Conservation (phyloP, 1,140 invertebrate genomes). For the Temnothorax longispinosus region DNA sequence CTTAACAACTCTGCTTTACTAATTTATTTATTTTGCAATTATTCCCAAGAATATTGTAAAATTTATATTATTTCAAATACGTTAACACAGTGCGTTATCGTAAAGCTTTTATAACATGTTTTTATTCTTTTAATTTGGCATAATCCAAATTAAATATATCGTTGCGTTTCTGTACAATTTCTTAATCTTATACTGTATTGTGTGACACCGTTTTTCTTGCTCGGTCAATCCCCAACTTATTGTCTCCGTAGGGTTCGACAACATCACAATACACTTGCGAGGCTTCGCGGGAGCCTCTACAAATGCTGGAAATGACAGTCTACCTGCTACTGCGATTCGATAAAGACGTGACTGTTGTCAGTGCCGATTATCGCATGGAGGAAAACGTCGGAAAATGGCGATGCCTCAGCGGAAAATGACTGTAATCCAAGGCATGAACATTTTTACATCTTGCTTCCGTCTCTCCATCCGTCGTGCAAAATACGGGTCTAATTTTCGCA, state of each 20-base stretch:
- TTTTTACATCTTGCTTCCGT: neutral
- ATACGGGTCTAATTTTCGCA: slow-evolving; percentile 22
- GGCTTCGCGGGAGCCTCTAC: slow-evolving; percentile 82
- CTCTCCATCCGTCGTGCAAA: neutral
- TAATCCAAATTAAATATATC: neutral
- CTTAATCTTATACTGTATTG: neutral
- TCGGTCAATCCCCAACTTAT: neutral
- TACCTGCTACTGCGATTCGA: slow-evolving; percentile 72
- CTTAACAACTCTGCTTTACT: neutral
- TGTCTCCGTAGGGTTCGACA: slow-evolving; percentile 77
- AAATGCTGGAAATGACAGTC: slow-evolving; percentile 79
- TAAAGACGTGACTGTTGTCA: slow-evolving; percentile 31
- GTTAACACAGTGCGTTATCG: neutral
- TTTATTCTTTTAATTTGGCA: neutral
- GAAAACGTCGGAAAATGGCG: neutral
- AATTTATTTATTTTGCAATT: slow-evolving; percentile 26
- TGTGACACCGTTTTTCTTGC: slow-evolving; percentile 2
- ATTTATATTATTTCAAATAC: neutral
- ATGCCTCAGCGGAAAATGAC: slow-evolving; percentile 65
- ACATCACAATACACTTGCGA: slow-evolving; percentile 76
- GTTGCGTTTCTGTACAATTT: neutral
- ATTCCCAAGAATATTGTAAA: neutral
- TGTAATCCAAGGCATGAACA: slow-evolving; percentile 68
- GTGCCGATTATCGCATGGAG: neutral
- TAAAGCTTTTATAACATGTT: neutral